A percentile compares a stretch with the other conserved stretches of the same genome.
Evolutionary conservation across 1,140 invertebrate species (phyloP).

Genomic region (Nixonia krombeini): DNA sequence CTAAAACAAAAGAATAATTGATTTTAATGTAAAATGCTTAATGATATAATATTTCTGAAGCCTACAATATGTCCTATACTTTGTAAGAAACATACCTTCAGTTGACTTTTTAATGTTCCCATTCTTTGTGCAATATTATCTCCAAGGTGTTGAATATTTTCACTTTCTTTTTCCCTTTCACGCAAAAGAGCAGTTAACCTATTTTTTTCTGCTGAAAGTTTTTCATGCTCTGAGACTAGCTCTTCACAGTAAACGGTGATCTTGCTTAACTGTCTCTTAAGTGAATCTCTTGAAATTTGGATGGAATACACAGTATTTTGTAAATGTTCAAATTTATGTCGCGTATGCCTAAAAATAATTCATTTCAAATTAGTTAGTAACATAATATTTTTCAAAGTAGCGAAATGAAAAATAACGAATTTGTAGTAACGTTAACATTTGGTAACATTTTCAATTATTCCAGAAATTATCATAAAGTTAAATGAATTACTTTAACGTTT

Average conservation of each 20-base stretch:
- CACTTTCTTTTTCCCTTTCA: conserved; percentile 71
- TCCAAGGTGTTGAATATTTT: conserved; percentile 70
- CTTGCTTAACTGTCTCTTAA: conserved; percentile 73
- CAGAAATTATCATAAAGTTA: too few species aligned
- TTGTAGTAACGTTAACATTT: too few species aligned
- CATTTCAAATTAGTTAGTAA: background rate
- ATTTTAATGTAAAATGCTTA: conserved; percentile 7
- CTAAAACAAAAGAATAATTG: conserved; percentile 62
- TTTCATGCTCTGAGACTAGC: conserved; percentile 73
- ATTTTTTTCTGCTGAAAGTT: conserved; percentile 71
- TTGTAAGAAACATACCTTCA: conserved; percentile 60
- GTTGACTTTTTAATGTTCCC: conserved; percentile 70
- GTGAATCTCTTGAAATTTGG: conserved; percentile 72
- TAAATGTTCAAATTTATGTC: conserved; percentile 68
- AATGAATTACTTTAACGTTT: conserved; percentile 62
- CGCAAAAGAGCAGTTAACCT: conserved; percentile 67
- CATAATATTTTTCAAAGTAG: too few species aligned
- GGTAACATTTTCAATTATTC: too few species aligned
- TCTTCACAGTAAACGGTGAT: conserved; percentile 73
- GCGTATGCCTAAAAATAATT: conserved; percentile 69
- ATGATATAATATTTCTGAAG: too few species aligned
- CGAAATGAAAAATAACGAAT: background rate
- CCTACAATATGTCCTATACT: too few species aligned
- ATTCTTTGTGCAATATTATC: conserved; percentile 70
- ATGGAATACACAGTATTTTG: conserved; percentile 67